Evolutionary conservation across 2,797 vertebrate genomes (phyloP), one percentile per base, ranked within the genome.

Genomic region (Petrocephalus sullivani): DNA sequence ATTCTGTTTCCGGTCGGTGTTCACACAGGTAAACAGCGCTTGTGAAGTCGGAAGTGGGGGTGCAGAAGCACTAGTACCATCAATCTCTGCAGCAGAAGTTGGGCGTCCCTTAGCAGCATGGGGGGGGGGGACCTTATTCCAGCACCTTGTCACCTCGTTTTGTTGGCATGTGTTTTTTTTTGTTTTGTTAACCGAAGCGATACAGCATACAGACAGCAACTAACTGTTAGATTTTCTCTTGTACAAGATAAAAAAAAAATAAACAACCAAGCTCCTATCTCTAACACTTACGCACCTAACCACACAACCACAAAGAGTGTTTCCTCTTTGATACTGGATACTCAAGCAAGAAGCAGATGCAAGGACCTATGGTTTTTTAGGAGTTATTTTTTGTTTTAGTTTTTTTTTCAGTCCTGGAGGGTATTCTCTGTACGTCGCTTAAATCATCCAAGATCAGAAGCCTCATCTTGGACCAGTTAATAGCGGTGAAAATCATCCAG

Each of bases 241-340:
- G 28, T 87, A 57, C 90, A 86, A 64, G 19, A 41, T 88, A 54
- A 6, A 89, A 85, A 87, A 89, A 41, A 41, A 84, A 88, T 87
- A 89, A 93, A 93, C 92, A 91, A 87, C 90, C 89, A 88, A 88
- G 90, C 89, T 82, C 57, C 81, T 88, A 71, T 90, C 89, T 90
- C 91, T 92, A 88, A 93, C 93, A 94, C 92, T 93, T 93, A 90
- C 90, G 87, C 89, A 83, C 86, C 49, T 85, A 71, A 92, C 91
- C 91, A 87, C 93, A 89, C 60, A 37, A 91, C 91, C 91, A 92
- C 88, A 91, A 90, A 92, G 87, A 87, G 91, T 89, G 92, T 93
- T 98, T 93, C 95, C 95, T 87, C 92, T 96, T 53, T 94, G 95
- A 93, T 93, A 96, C 94, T 96, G 96, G 94, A 96, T 97, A 37